Conservation (phyloP, 2,797 vertebrate species). For the Hipposideros larvatus region DNA sequence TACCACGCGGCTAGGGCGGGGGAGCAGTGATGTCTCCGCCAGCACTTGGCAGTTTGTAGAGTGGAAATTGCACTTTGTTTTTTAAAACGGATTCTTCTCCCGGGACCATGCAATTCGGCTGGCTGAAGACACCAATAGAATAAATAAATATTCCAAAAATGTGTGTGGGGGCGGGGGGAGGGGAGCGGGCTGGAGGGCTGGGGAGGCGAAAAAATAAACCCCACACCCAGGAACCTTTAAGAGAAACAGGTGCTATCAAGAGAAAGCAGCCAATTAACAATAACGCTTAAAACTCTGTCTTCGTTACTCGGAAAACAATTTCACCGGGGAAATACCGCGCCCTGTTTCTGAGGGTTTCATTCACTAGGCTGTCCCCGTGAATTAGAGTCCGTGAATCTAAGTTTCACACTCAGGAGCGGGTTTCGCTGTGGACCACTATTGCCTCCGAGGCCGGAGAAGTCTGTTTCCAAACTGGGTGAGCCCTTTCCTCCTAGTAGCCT, state of each 20-base stretch:
- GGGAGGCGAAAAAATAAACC: background rate
- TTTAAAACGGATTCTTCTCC: conserved; percentile 6
- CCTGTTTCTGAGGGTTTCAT: conserved; percentile 17
- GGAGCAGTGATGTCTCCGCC: background rate
- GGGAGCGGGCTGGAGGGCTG: no score
- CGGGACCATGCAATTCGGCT: background rate
- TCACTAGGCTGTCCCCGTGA: background rate
- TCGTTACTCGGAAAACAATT: conserved; percentile 47
- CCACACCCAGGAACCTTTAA: conserved; percentile 58
- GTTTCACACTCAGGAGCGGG: conserved; percentile 74
- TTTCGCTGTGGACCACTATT: background rate
- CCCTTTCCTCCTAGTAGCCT: background rate
- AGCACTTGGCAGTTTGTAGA: background rate
- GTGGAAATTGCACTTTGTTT: conserved; percentile 64
- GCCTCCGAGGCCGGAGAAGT: background rate
- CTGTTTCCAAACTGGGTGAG: background rate
- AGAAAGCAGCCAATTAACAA: conserved; percentile 1
- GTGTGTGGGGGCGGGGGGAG: background rate
- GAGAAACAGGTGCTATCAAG: conserved; percentile 70
- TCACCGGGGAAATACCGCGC: background rate
- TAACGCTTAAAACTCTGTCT: conserved; percentile 61
- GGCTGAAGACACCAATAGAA: background rate
- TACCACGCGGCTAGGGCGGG: background rate
- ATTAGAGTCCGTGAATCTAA: conserved; percentile 66
- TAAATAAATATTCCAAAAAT: background rate